phyloP scores from a whole-genome alignment of 2,888 invertebrate species.

The Elysia crispata region DNA sequence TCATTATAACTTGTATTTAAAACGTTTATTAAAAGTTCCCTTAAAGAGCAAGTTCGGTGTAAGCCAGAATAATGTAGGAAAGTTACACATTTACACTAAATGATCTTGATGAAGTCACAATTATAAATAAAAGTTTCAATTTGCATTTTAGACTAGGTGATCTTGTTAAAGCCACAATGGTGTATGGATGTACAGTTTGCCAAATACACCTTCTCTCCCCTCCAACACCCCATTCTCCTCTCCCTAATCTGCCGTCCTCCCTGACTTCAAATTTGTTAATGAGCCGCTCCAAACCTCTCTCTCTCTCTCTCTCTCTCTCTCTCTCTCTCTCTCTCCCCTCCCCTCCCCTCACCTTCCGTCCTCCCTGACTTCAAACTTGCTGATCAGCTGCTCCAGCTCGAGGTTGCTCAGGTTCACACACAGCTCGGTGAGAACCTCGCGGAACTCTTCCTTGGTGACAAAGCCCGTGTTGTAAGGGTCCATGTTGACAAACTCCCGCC shows the following conservation, averaged over 20 bases:
- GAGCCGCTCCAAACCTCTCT: slow-evolving; percentile 59
- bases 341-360: slow-evolving; percentile 67
- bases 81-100: too few species aligned
- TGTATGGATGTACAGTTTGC: too few species aligned
- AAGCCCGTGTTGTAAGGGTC: slow-evolving; percentile 75
- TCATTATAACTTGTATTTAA: too few species aligned
- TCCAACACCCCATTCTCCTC: not conserved
- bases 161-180: too few species aligned
- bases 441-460: slow-evolving; percentile 74
- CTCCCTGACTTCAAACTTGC: slow-evolving; percentile 67
- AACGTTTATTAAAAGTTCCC: too few species aligned
- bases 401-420: slow-evolving; percentile 74
- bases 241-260: slow-evolving; percentile 67
- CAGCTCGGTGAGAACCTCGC: slow-evolving; percentile 74
- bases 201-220: not conserved
- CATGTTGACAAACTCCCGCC: slow-evolving; percentile 75
- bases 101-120: too few species aligned
- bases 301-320: too few species aligned
- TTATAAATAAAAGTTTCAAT: too few species aligned
- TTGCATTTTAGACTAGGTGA: too few species aligned
- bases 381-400: slow-evolving; percentile 71
- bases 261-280: slow-evolving; percentile 68
- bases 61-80: too few species aligned
- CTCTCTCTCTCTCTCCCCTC: too few species aligned
- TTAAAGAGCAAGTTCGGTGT: too few species aligned